Evolutionary conservation across 2,888 invertebrate genomes (phyloP).

Genomic region (Cephus pygmeus): DNA sequence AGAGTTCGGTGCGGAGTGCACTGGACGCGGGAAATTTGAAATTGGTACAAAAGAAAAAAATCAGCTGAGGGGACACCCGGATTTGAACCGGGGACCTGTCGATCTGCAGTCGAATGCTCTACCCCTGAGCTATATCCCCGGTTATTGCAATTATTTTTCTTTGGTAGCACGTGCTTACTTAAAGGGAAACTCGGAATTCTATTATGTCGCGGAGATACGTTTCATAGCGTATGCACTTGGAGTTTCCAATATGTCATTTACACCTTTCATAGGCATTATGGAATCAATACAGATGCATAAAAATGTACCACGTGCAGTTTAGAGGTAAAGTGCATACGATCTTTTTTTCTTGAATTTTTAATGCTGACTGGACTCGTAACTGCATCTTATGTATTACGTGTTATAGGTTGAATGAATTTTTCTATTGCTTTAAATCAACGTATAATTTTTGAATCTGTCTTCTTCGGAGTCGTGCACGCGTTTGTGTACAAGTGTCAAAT

Average conservation of each 20-base stretch:
- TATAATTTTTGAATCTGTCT: background rate
- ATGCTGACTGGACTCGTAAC: background rate
- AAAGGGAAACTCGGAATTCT: background rate
- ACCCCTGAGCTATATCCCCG: constrained; percentile 45
- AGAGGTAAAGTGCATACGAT: background rate
- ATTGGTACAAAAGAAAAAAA: constrained; percentile 17
- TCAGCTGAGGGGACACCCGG: constrained; percentile 36
- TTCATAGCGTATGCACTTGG: background rate
- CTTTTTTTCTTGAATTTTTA: background rate
- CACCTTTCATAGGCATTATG: background rate
- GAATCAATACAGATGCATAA: background rate
- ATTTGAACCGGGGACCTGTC: constrained; percentile 44
- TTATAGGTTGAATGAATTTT: background rate
- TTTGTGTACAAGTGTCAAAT: background rate
- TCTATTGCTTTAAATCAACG: background rate
- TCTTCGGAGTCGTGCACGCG: background rate
- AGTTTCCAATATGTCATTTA: background rate
- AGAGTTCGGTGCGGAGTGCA: constrained; percentile 33
- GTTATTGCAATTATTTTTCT: background rate
- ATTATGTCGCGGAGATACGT: background rate
- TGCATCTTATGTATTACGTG: background rate
- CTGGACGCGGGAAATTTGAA: background rate
- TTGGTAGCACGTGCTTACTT: background rate
- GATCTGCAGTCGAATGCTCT: constrained; percentile 47
- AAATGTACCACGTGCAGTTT: background rate